These are phyloP conservation scores for Lepisosteus oculatus DNA, from an alignment of 2,113 vertebrate genomes.

Conservation along the genomic window DNA sequence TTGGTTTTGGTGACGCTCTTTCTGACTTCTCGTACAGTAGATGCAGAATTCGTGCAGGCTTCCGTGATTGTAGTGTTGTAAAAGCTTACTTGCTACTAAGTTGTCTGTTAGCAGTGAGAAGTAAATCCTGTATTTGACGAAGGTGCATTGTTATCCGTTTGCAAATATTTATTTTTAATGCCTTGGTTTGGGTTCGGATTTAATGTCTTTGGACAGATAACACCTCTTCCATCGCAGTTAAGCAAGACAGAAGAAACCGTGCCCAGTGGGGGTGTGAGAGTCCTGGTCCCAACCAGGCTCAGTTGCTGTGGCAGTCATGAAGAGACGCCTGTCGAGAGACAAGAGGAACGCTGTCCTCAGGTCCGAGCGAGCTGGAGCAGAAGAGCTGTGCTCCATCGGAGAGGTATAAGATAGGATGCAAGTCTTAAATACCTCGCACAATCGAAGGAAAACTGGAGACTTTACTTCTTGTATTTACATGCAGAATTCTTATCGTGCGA, in stretches of 20 bases:
- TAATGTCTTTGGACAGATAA: slow-evolving; percentile 72
- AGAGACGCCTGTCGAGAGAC: neutral
- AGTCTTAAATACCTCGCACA: too few relatives aligned
- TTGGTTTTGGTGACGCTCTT: too few relatives aligned
- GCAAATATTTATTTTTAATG: slow-evolving; percentile 34
- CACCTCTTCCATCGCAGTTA: neutral
- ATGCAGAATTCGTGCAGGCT: too few relatives aligned
- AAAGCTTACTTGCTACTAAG: too few relatives aligned
- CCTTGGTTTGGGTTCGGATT: slow-evolving; percentile 81
- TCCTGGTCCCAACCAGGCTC: slow-evolving; percentile 38
- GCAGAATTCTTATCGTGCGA: too few relatives aligned
- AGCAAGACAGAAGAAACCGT: neutral
- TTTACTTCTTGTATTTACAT: too few relatives aligned
- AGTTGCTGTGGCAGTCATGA: neutral
- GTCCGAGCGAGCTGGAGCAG: slow-evolving; percentile 61
- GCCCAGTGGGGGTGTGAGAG: slow-evolving; percentile 22
- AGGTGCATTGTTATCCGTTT: too few relatives aligned
- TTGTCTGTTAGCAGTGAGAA: too few relatives aligned
- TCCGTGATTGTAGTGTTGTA: too few relatives aligned
- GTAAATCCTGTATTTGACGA: too few relatives aligned
- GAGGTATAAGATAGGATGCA: slow-evolving; percentile 24
- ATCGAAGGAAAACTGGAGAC: too few relatives aligned
- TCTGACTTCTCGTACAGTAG: too few relatives aligned
- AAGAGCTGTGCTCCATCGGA: slow-evolving; percentile 40
- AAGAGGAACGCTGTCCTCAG: neutral